phyloP scores from a whole-genome alignment of 2,113 vertebrate genomes.

The Oryzias celebensis region DNA sequence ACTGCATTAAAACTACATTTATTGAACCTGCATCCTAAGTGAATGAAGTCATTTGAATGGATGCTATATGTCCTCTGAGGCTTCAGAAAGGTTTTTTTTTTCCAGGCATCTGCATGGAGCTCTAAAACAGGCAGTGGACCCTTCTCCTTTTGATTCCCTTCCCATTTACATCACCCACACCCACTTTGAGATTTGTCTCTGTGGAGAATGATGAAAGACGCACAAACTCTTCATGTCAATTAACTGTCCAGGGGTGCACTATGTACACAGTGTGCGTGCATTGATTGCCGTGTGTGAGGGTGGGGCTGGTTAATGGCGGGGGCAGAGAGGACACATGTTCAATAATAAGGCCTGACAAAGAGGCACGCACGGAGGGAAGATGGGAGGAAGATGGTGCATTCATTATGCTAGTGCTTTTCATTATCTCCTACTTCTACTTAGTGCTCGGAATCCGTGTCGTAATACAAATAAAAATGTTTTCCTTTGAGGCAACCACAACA shows the following conservation, averaged over 20 bases:
- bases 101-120: not conserved
- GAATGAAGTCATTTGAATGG: slow-evolving; percentile 24
- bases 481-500: not conserved
- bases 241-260: slow-evolving; percentile 49
- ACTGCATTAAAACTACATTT: slow-evolving; percentile 24
- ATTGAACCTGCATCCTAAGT: slow-evolving; percentile 40
- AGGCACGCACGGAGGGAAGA: slow-evolving; percentile 32
- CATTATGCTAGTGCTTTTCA: slow-evolving; percentile 47
- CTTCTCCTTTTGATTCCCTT: slow-evolving; percentile 42
- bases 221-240: slow-evolving; percentile 51
- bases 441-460: slow-evolving; percentile 37
- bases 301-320: slow-evolving; percentile 60
- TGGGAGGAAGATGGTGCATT: slow-evolving; percentile 39
- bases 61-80: slow-evolving; percentile 5
- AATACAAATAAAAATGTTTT: slow-evolving; percentile 13
- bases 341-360: slow-evolving; percentile 71
- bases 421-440: slow-evolving; percentile 18
- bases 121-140: slow-evolving; percentile 24
- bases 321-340: slow-evolving; percentile 68
- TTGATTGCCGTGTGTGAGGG: slow-evolving; percentile 43
- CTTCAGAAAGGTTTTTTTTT: slow-evolving; percentile 14
- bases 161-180: slow-evolving; percentile 16
- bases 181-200: slow-evolving; percentile 35
- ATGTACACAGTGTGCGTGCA: slow-evolving; percentile 32
- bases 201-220: slow-evolving; percentile 56